A percentile compares a stretch with the other conserved stretches of the same genome.
phyloP scores from a whole-genome alignment of 2,113 vertebrate genomes.

The Petromus typicus region DNA sequence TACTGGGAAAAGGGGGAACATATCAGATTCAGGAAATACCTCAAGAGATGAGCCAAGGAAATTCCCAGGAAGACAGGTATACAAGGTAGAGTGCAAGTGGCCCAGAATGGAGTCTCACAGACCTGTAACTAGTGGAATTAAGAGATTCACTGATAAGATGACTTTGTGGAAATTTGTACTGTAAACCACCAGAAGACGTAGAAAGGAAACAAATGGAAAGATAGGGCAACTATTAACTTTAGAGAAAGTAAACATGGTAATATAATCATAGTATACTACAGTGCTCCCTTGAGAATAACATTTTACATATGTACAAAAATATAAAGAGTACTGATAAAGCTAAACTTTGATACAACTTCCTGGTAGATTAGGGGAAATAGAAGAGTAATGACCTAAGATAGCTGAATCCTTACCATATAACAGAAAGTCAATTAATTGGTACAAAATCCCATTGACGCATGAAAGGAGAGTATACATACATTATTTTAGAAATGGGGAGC shows the following conservation, averaged over 20 bases:
- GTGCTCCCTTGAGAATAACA: constrained; percentile 4
- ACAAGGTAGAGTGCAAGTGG: background rate
- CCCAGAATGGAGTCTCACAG: background rate
- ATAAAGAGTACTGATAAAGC: constrained; percentile 23
- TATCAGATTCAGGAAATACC: constrained; percentile 10
- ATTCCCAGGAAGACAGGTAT: background rate
- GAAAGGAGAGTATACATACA: background rate
- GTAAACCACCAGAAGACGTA: background rate
- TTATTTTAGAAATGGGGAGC: constrained; percentile 19
- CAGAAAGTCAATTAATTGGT: background rate
- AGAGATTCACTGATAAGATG: background rate
- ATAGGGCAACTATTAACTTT: constrained; percentile 3
- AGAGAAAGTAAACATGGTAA: constrained; percentile 23
- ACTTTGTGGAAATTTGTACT: constrained; percentile 18
- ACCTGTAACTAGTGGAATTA: background rate
- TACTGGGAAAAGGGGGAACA: background rate
- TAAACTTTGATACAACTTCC: constrained; percentile 20
- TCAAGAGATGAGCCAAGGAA: constrained; percentile 46
- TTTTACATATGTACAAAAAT: background rate
- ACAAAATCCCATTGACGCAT: background rate
- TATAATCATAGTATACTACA: background rate
- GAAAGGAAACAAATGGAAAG: constrained; percentile 52
- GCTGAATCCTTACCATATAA: background rate
- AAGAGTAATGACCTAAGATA: background rate
- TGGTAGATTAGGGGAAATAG: background rate